Evolutionary conservation across 92 coral and sea anemone species (phyloP), one percentile per base, ranked within the genome.

Genomic region (Blastomussa wellsi): DNA sequence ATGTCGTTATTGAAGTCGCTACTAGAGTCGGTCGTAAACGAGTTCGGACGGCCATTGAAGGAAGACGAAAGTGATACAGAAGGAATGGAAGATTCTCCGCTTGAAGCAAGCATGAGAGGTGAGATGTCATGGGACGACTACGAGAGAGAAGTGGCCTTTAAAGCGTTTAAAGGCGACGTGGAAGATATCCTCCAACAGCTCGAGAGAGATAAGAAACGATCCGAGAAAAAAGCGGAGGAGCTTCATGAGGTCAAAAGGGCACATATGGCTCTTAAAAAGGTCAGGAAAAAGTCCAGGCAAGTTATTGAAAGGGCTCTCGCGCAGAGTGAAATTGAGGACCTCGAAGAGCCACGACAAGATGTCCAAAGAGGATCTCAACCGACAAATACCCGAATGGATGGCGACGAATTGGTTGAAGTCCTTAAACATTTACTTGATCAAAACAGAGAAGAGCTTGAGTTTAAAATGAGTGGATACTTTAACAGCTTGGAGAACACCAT

Each of bases 121-220:
- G 94, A 88, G 64, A 79, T 94, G 84, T 88, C 98, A 8, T 94
- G 98, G 98, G 98, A 94, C 55, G 47, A 90, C 59, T 92, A 87
- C 42, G 95, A 91, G 8, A 89, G 91, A 39, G 93, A 90, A 22
- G 62, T 59, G 1, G 94, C 98, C 24, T 94, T 90, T 70, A 74
- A 75, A 47, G 78, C 69, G 59, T 94, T 92, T 84, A 90, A 79
- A 52, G 72, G 78, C 0, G 90, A 83, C 24, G 93, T 94, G 77
- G 92, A 94, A 24, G 79, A 77, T 32, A 74, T 94, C 64, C 57
- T 94, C 57, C 85, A 79, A 38, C 89, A 94, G 79, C 79, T 94
- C 20, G 89, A 88, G 4, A 82, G 26, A 55, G 89, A 81, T 52
- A 82, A 86, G 55, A 82, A 88, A 55, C 41, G 37, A 52, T 52